Conservation (phyloP, 2,888 invertebrate species). For the Nomada ferruginata region DNA sequence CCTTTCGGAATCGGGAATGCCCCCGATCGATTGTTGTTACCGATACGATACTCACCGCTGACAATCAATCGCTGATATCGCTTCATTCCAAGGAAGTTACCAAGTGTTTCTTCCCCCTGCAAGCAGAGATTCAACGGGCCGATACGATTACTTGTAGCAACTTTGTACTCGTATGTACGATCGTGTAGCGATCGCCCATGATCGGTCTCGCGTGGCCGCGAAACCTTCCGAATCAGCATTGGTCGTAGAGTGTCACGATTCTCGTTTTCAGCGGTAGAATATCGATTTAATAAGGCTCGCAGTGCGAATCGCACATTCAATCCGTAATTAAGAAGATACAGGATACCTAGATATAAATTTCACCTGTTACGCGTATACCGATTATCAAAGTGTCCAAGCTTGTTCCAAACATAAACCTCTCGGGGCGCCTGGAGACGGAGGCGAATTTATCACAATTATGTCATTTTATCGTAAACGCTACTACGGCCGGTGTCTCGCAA, state of each 20-base stretch:
- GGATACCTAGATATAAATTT: not conserved
- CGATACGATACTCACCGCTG: constrained; percentile 72
- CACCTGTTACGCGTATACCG: constrained; percentile 7
- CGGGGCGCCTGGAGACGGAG: constrained; percentile 16
- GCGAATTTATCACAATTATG: constrained; percentile 47
- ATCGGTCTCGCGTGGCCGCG: constrained; percentile 38
- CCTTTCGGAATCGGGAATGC: constrained; percentile 62
- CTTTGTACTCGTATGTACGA: constrained; percentile 45
- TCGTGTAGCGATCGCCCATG: constrained; percentile 29
- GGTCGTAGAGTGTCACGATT: not conserved
- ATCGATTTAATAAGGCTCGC: not conserved
- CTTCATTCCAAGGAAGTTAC: constrained; percentile 32
- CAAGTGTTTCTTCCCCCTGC: constrained; percentile 30
- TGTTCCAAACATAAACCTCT: constrained; percentile 6
- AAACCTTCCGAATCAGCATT: not conserved
- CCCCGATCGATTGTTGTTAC: constrained; percentile 65
- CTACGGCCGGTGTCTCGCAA: constrained; percentile 21
- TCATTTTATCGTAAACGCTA: constrained; percentile 45
- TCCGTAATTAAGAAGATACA: too few relatives aligned
- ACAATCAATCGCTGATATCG: constrained; percentile 64
- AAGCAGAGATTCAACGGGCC: constrained; percentile 51
- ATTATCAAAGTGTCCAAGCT: constrained; percentile 14
- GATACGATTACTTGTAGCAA: constrained; percentile 32
- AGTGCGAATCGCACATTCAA: too few relatives aligned
- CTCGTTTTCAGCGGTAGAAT: not conserved